These are phyloP conservation scores for Drosophila albomicans DNA, from an alignment of 1,140 invertebrate genomes.

Conservation along the genomic window DNA sequence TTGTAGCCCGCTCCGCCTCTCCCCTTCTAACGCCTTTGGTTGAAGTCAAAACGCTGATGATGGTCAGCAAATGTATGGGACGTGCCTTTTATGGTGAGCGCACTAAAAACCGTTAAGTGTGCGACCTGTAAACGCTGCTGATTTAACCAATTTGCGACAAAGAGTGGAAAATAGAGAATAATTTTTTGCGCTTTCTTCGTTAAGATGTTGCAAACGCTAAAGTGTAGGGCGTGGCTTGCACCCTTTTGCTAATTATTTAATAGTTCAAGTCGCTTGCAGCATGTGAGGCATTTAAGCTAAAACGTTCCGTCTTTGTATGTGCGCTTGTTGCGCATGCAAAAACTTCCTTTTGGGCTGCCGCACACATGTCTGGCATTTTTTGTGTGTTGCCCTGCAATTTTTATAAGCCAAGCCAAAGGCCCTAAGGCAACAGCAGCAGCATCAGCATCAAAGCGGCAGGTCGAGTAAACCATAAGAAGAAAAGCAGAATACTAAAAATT, in stretches of 20 bases:
- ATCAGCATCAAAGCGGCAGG: slow-evolving; percentile 37
- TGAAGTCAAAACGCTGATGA: slow-evolving; percentile 46
- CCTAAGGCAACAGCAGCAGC: slow-evolving; percentile 6
- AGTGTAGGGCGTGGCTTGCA: slow-evolving; percentile 3
- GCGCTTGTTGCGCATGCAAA: slow-evolving; percentile 12
- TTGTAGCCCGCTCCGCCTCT: slow-evolving; percentile 10
- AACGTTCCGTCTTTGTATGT: slow-evolving; percentile 15
- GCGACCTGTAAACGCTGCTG: slow-evolving; percentile 59
- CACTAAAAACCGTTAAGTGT: slow-evolving; percentile 68
- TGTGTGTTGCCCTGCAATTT: slow-evolving; percentile 50
- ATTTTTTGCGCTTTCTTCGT: background rate
- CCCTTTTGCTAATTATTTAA: slow-evolving; percentile 53
- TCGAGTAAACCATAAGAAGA: slow-evolving; percentile 6
- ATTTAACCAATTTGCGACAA: slow-evolving; percentile 68
- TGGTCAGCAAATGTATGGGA: slow-evolving; percentile 74
- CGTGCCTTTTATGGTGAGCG: slow-evolving; percentile 52
- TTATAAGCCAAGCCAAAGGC: slow-evolving; percentile 54
- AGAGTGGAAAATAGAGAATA: slow-evolving; percentile 19
- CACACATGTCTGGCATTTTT: slow-evolving; percentile 37
- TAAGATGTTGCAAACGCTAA: background rate
- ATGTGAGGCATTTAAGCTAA: slow-evolving; percentile 8
- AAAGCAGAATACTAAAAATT: slow-evolving; percentile 4
- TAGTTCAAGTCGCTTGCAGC: slow-evolving; percentile 3
- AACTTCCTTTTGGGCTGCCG: background rate
- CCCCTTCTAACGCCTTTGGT: background rate